These are phyloP conservation scores for Mormyrus proboscirostris DNA, from an alignment of 2,797 vertebrate genomes.

Conservation along the genomic window DNA sequence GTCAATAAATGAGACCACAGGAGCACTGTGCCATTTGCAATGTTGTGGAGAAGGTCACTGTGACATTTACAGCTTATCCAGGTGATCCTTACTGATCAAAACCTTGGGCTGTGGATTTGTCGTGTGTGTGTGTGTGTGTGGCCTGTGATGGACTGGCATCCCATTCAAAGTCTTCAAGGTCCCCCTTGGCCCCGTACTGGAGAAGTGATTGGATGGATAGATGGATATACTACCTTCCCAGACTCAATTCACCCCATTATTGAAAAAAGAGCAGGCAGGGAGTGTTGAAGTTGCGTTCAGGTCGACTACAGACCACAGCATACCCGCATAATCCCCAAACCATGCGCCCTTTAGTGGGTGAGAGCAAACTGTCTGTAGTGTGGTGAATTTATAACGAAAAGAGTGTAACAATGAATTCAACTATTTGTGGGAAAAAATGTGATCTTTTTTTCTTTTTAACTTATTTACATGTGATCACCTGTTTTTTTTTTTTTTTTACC, in stretches of 20 bases:
- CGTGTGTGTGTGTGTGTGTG: not conserved
- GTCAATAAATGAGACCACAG: not conserved
- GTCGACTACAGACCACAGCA: not conserved
- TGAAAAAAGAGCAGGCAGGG: not conserved
- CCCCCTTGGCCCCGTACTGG: not conserved
- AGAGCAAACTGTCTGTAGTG: not conserved
- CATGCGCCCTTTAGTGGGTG: not conserved
- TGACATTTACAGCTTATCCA: slow-evolving; percentile 9
- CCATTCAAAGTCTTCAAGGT: not conserved
- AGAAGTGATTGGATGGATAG: not conserved
- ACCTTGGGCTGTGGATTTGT: not conserved
- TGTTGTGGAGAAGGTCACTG: slow-evolving; percentile 3
- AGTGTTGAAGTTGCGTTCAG: not conserved
- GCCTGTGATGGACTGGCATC: not conserved
- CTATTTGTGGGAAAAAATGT: not conserved
- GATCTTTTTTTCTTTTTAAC: not conserved
- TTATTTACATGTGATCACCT: not conserved
- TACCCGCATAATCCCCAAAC: not conserved
- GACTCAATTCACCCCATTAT: not conserved
- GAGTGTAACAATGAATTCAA: not conserved
- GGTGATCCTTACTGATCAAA: not conserved
- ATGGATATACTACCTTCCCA: not conserved
- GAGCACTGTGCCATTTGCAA: not conserved
- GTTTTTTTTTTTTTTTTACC: not conserved
- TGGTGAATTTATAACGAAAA: not conserved